Conservation (phyloP, 2,797 vertebrate genomes). For the Caiman crocodilus region DNA sequence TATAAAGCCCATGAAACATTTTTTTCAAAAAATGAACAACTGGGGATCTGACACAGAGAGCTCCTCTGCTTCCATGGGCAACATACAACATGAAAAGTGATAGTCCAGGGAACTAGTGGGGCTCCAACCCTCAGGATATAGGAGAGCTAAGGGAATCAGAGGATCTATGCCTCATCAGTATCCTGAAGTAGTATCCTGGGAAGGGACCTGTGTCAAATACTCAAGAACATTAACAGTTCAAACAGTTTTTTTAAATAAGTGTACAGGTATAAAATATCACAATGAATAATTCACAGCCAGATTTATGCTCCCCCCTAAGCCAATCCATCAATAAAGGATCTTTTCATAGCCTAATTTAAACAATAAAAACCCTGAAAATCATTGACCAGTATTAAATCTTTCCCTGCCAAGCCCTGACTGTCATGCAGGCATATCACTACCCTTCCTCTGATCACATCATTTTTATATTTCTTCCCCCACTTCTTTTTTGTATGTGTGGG, state of each 20-base stretch:
- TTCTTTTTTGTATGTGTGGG: neutral
- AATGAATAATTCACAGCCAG: neutral
- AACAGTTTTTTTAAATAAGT: neutral
- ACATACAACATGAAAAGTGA: neutral
- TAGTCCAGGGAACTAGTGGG: neutral
- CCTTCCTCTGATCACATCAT: neutral
- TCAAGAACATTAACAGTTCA: neutral
- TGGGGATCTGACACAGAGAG: no score
- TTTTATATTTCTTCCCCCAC: neutral
- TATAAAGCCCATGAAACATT: no score
- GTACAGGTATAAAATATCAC: neutral
- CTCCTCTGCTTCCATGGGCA: no score
- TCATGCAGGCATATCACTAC: neutral
- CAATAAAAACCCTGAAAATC: neutral
- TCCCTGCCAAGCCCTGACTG: neutral
- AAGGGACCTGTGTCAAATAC: fast-evolving
- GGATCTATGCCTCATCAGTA: neutral
- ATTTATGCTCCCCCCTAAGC: no score
- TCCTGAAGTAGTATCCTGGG: neutral
- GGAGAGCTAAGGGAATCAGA: no score
- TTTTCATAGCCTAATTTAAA: neutral
- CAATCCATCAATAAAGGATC: neutral
- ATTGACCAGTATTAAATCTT: neutral
- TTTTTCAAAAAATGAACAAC: no score
- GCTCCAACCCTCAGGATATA: neutral